A percentile compares a stretch with the other conserved stretches of the same genome.
Evolutionary conservation across 2,113 vertebrate species (phyloP).

Genomic region (Elgaria multicarinata): DNA sequence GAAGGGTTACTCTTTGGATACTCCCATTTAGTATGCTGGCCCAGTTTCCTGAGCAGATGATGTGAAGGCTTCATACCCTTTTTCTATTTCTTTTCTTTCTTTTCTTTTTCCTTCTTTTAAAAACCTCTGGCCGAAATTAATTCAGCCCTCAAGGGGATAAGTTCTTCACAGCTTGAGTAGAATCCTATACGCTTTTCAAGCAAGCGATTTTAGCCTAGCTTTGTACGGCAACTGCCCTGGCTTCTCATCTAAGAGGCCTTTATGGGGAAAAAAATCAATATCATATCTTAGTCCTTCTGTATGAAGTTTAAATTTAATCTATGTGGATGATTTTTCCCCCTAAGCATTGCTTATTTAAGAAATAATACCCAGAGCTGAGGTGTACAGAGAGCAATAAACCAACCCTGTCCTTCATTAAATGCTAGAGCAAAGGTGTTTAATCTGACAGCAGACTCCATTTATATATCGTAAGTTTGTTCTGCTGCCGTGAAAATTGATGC

Average conservation of each 20-base stretch:
- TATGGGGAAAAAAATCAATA: neutral
- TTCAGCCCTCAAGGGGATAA: conserved; percentile 9
- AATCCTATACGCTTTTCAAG: neutral
- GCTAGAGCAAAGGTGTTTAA: conserved; percentile 16
- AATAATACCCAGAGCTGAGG: neutral
- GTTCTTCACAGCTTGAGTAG: conserved; percentile 19
- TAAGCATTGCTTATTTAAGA: conserved; percentile 27
- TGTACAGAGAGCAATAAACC: conserved; percentile 19
- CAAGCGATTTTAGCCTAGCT: neutral
- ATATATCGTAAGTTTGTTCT: neutral
- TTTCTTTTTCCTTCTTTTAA: neutral
- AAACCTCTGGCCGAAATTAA: conserved; percentile 17
- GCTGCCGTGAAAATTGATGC: conserved; percentile 13
- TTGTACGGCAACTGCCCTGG: neutral
- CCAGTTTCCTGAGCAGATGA: neutral
- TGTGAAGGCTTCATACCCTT: neutral
- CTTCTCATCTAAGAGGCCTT: neutral
- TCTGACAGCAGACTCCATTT: conserved; percentile 13
- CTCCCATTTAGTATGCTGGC: neutral
- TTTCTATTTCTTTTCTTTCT: neutral
- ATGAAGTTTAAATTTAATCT: conserved; percentile 28
- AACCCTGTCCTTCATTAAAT: neutral
- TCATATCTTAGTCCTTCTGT: conserved; percentile 5
- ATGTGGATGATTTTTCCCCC: neutral
- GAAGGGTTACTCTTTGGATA: neutral